Evolutionary conservation across 2,113 vertebrate genomes (phyloP), one percentile per base, ranked within the genome.

Genomic region (Leptobrachium leishanense): DNA sequence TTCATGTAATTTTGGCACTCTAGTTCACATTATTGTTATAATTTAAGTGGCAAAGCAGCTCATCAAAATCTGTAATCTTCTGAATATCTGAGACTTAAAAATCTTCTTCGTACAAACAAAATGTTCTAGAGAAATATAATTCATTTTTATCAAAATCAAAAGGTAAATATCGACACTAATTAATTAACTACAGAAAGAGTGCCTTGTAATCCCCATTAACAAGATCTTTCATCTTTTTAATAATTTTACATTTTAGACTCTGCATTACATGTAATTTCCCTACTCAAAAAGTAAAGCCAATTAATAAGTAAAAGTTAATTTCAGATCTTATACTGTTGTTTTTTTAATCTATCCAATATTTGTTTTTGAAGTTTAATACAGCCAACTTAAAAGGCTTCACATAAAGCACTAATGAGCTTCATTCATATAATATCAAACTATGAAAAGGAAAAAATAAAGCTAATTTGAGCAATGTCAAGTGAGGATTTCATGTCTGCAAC

Each of bases 241-340:
- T 55, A 82, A 81, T 85, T 84, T 84, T 81, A 6, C 46, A 65
- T 74, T 82, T 64, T 84, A 12, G 68, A 84, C 55, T 59, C 20
- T 81, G 64, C 78, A 81, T 74, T 66, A 81, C 79, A 1, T 59
- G 53, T 53, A 78, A 63, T 11, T 77, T 84, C 79, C 3, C 39
- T 63, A 54, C 43, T 67, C 79, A 71, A 2, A 82, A 85, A 85
- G 46, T 13, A 74, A 66, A 43, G 43, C 67, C 3, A 81, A 39
- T 77, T 75, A 68, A 76, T 81, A 64, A 70, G 82, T 82, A 74
- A 84, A 85, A 81, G 10, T 31, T 84, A 39, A n/a, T 83, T 77
- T 85, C 75, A 86, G 66, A 81, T 84, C 69, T 83, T 65, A 82
- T 77, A 76, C 40, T 68, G 55, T 75, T 85, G 8, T 66, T 86